Evolutionary conservation across 2,888 invertebrate genomes (phyloP), one percentile per base, ranked within the genome.

Genomic region (Euproctis similis): DNA sequence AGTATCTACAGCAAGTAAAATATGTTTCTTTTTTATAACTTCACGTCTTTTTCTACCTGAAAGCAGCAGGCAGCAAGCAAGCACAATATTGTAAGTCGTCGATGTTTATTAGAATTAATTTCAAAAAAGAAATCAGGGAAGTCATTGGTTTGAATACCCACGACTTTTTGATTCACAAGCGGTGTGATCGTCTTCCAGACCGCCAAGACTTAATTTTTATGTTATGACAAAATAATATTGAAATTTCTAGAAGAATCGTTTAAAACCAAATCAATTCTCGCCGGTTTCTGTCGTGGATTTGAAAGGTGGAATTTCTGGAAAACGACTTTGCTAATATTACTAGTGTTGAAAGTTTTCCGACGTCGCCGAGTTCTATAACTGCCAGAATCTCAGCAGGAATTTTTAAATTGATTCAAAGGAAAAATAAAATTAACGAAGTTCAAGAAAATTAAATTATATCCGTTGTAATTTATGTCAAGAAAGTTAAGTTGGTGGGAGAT

Each of bases 371-470:
- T 76, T 78, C 75, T 64, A 78, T 77, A 78, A 78, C 74, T 73
- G 75, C 67, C 59, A 49, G 67, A 68, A 70, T 71, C 69, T 65
- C 65, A 53, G 67, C 55, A 64, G 69, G 77, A 80, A 80, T 78
- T 80, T 75, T 78, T 74, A 75, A 80, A 80, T 80, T 77, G 77
- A 78, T 78, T 78, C 69, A 74, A 71, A 71, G 71, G 71, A 76
- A 78, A 77, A 78, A 78, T 78, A 72, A 75, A 80, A 77, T 81
- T 77, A 75, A 67, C 66, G 64, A 75, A 77, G 69, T 78, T 71
- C 59, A 60, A 49, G 61, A 57, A 69, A 65, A 77, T 78, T 74
- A 72, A 77, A 78, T 78, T 77, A 76, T 67, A 68, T 60, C 59
- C 67, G 63, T 60, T 61, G 72, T 76, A 74, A 74, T 74, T 77